These are phyloP conservation scores for Nymphicus hollandicus DNA, from an alignment of 2,113 vertebrate genomes.

Conservation along the genomic window DNA sequence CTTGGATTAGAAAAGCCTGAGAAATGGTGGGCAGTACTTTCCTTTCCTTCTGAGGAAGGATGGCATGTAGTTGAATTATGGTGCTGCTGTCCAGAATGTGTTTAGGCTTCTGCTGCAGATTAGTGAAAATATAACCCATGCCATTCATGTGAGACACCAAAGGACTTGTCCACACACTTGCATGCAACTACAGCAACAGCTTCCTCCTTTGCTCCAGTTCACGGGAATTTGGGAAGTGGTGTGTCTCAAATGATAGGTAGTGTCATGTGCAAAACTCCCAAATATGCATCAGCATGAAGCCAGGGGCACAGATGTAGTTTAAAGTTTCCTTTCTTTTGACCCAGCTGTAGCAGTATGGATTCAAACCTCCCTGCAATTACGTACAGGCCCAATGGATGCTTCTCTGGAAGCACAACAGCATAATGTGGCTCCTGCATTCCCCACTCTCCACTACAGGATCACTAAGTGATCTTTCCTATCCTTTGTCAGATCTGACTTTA, in stretches of 20 bases:
- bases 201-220: background rate
- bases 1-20: background rate
- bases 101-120: background rate
- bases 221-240: background rate
- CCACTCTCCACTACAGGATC: background rate
- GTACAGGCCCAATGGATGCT: background rate
- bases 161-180: background rate
- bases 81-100: background rate
- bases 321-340: background rate
- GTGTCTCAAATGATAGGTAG: background rate
- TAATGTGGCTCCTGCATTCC: background rate
- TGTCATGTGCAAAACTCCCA: background rate
- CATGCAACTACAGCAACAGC: background rate
- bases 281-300: accelerated
- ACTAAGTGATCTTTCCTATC: background rate
- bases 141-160: background rate
- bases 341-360: background rate
- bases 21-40: background rate
- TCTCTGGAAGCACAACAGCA: background rate
- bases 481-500: background rate
- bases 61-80: background rate
- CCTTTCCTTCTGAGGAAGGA: background rate
- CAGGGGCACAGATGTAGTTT: background rate
- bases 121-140: background rate
- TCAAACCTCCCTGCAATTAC: background rate